These are phyloP conservation scores for Noctua janthe DNA, from an alignment of 2,888 invertebrate genomes.

Conservation along the genomic window DNA sequence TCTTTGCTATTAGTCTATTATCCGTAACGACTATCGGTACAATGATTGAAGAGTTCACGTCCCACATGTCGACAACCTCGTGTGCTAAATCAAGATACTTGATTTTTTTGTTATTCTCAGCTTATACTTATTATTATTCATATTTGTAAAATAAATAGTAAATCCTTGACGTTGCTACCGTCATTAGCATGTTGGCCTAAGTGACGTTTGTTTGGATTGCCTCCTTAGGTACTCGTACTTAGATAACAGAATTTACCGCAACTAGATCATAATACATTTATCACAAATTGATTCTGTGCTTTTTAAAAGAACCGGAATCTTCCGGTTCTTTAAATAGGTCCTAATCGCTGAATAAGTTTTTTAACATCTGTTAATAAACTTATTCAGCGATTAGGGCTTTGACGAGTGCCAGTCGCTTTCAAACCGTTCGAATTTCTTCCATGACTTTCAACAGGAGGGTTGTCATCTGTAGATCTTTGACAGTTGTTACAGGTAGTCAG, in stretches of 20 bases:
- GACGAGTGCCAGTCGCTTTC: too few relatives aligned
- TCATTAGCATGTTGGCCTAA: neutral
- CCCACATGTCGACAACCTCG: neutral
- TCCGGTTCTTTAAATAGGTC: too few relatives aligned
- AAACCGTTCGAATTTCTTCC: too few relatives aligned
- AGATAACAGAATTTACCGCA: neutral
- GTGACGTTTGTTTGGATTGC: neutral
- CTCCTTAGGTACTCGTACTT: neutral
- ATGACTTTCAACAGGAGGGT: too few relatives aligned
- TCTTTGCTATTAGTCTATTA: neutral
- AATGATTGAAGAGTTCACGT: neutral
- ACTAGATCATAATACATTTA: neutral
- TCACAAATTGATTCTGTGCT: neutral
- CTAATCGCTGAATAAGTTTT: too few relatives aligned
- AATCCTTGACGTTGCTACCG: neutral
- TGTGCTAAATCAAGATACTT: neutral
- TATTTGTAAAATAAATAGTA: conserved; percentile 15
- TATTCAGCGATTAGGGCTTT: too few relatives aligned
- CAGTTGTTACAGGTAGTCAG: too few relatives aligned
- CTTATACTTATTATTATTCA: neutral
- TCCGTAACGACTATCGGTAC: neutral
- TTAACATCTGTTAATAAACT: too few relatives aligned
- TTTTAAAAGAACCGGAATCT: neutral
- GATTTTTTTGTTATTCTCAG: neutral
- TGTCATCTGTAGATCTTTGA: neutral